A percentile compares a stretch with the other conserved stretches of the same genome.
phyloP scores from a whole-genome alignment of 37 sponge, comb jelly and placozoan species.

The Spongilla lacustris region DNA sequence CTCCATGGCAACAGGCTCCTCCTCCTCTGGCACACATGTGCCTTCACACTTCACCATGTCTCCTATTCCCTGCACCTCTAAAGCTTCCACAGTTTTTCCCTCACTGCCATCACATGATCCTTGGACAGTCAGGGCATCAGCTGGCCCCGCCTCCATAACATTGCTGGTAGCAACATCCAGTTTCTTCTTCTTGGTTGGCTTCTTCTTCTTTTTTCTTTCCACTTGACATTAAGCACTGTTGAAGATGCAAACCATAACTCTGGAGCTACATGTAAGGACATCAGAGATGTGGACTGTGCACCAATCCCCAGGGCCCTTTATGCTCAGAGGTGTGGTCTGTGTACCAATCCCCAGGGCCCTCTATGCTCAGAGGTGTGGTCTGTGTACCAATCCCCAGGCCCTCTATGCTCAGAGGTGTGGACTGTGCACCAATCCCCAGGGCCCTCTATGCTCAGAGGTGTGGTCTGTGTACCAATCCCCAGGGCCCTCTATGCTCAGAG shows the following conservation, averaged over 20 bases:
- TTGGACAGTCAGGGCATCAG: not conserved
- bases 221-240: not conserved
- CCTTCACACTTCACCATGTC: not conserved
- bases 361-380: too few species aligned
- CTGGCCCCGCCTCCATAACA: not conserved
- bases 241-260: not conserved
- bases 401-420: too few species aligned
- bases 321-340: not conserved
- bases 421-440: too few species aligned
- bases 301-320: not conserved
- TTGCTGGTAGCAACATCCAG: not conserved
- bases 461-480: too few species aligned
- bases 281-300: too few species aligned
- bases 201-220: not conserved
- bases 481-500: too few species aligned
- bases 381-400: too few species aligned
- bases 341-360: too few species aligned
- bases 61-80: not conserved
- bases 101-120: not conserved
- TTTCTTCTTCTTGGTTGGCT: not conserved
- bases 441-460: too few species aligned
- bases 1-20: constrained; percentile 20
- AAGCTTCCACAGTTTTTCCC: not conserved
- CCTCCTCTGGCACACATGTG: constrained; percentile 39
- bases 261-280: not conserved